A percentile compares a stretch with the other conserved stretches of the same genome.
Evolutionary conservation across 2,888 invertebrate species (phyloP).

Genomic region (Euplexia lucipara): DNA sequence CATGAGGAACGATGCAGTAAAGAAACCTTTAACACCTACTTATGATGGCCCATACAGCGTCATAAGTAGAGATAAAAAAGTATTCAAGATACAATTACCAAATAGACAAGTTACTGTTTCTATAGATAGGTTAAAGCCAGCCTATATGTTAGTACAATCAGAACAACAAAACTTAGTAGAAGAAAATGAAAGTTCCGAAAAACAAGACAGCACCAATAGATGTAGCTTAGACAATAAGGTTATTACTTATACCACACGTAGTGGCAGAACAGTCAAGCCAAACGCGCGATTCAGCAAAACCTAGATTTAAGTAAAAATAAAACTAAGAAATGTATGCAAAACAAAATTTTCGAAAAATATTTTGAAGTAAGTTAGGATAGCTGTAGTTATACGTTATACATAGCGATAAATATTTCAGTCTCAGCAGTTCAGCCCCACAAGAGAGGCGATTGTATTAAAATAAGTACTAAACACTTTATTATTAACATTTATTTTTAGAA

Average conservation of each 20-base stretch:
- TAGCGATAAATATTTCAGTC: no score
- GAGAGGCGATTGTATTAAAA: no score
- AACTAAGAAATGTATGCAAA: neutral
- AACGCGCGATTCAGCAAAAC: neutral
- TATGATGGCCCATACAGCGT: neutral
- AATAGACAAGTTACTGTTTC: neutral
- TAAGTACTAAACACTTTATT: no score
- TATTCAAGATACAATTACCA: neutral
- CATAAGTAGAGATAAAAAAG: neutral
- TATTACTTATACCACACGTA: neutral
- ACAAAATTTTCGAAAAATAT: no score
- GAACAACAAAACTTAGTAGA: neutral
- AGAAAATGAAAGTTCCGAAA: neutral
- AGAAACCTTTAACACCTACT: no score
- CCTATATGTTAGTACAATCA: neutral
- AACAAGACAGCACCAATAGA: neutral
- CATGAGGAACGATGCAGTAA: neutral
- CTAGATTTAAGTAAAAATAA: neutral
- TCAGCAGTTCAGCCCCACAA: no score
- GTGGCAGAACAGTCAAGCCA: neutral
- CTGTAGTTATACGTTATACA: no score
- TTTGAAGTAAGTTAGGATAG: no score
- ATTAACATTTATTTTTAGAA: no score
- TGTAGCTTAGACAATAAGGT: neutral
- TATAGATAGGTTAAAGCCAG: neutral